These are phyloP conservation scores for Oryzaephilus surinamensis DNA, from an alignment of 1,140 invertebrate species.

Conservation along the genomic window DNA sequence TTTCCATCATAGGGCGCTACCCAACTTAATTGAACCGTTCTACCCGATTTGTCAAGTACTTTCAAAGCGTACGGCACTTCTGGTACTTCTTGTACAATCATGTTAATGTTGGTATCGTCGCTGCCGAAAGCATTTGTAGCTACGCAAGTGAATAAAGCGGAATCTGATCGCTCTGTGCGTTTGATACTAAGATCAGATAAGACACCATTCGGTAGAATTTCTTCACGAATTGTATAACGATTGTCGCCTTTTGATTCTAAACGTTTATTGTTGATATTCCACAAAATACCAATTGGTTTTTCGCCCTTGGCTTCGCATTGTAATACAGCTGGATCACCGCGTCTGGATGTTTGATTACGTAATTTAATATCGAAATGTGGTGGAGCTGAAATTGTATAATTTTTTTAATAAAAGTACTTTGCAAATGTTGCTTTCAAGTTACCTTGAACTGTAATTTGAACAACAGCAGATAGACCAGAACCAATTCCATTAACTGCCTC, in stretches of 20 bases:
- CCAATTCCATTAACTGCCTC: slow-evolving; percentile 94
- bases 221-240: slow-evolving; percentile 84
- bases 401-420: no score
- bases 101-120: slow-evolving; percentile 89
- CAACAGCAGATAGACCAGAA: slow-evolving; percentile 84
- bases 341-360: slow-evolving; percentile 77
- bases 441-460: slow-evolving; percentile 88
- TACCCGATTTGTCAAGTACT: slow-evolving; percentile 83
- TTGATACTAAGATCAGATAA: slow-evolving; percentile 83
- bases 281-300: slow-evolving; percentile 89
- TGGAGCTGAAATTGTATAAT: slow-evolving; percentile 71
- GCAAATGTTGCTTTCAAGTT: no score
- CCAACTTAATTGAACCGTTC: slow-evolving; percentile 85
- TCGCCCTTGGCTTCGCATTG: slow-evolving; percentile 95
- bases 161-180: slow-evolving; percentile 79
- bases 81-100: slow-evolving; percentile 93
- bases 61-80: slow-evolving; percentile 85
- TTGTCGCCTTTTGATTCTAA: slow-evolving; percentile 77
- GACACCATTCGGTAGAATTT: slow-evolving; percentile 76
- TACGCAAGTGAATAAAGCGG: slow-evolving; percentile 87
- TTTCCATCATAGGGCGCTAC: slow-evolving; percentile 90
- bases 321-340: slow-evolving; percentile 82
- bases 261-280: slow-evolving; percentile 91
- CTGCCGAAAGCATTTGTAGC: slow-evolving; percentile 91
- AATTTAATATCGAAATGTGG: slow-evolving; percentile 90